Conservation (phyloP, 2,888 invertebrate genomes). For the Phengaris arion region DNA sequence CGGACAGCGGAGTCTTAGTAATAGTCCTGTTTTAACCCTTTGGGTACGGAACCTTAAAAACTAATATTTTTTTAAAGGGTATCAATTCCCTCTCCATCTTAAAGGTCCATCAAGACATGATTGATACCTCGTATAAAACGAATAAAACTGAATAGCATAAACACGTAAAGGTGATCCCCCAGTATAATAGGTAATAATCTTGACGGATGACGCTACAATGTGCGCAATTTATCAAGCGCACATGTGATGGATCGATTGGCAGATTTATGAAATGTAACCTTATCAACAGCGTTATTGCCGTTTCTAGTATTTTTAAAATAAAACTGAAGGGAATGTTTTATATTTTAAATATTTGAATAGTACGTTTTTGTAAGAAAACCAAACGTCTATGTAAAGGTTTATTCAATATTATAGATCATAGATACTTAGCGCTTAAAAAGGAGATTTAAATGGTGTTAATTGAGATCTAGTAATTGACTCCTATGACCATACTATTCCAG, state of each 20-base stretch:
- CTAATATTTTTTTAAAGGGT: neutral
- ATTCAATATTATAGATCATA: neutral
- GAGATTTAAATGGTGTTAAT: neutral
- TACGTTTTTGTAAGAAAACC: neutral
- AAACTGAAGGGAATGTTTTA: neutral
- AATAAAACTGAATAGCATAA: constrained; percentile 9
- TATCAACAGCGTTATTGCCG: constrained; percentile 13
- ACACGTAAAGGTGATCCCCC: constrained; percentile 27
- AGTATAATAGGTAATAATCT: constrained; percentile 32
- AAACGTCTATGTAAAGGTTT: too few species aligned
- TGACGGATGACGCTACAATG: constrained; percentile 29
- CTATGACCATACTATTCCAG: neutral
- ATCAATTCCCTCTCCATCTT: neutral
- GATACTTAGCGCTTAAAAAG: neutral
- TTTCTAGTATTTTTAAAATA: constrained; percentile 4
- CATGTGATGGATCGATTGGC: constrained; percentile 40
- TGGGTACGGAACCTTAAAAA: too few species aligned
- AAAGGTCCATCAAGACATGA: constrained; percentile 5
- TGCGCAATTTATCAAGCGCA: constrained; percentile 35
- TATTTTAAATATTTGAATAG: neutral
- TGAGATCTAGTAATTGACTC: neutral
- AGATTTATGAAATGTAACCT: constrained; percentile 34
- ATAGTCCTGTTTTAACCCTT: too few species aligned
- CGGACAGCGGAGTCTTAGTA: too few species aligned
- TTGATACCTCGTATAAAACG: constrained; percentile 9